phyloP scores from a whole-genome alignment of 2,113 vertebrate species.

The Parotia lawesii region DNA sequence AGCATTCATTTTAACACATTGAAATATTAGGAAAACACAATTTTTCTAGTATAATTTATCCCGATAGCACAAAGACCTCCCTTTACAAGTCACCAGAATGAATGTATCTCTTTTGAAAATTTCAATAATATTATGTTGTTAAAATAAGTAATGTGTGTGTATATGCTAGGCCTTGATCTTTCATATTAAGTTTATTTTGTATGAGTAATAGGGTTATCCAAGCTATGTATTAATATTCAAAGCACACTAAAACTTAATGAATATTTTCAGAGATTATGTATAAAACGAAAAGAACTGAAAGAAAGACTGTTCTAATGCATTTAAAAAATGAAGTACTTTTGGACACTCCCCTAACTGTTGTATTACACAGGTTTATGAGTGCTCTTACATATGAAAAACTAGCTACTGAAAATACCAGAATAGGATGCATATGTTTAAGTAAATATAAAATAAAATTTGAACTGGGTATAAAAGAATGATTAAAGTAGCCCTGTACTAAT shows the following conservation, averaged over 20 bases:
- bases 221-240: neutral
- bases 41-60: neutral
- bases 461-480: neutral
- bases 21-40: neutral
- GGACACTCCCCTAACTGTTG: neutral
- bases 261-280: neutral
- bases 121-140: neutral
- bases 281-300: neutral
- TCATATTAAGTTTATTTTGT: neutral
- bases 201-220: neutral
- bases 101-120: neutral
- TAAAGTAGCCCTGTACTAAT: neutral
- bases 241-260: neutral
- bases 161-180: neutral
- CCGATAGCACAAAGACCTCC: neutral
- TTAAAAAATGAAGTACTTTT: neutral
- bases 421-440: neutral
- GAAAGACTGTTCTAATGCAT: neutral
- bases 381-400: neutral
- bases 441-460: neutral
- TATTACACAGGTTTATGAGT: neutral
- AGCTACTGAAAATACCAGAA: neutral
- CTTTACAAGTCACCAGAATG: neutral
- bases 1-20: neutral
- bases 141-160: neutral